These are phyloP conservation scores for Calliopsis andreniformis DNA, from an alignment of 1,140 invertebrate species.

Conservation along the genomic window DNA sequence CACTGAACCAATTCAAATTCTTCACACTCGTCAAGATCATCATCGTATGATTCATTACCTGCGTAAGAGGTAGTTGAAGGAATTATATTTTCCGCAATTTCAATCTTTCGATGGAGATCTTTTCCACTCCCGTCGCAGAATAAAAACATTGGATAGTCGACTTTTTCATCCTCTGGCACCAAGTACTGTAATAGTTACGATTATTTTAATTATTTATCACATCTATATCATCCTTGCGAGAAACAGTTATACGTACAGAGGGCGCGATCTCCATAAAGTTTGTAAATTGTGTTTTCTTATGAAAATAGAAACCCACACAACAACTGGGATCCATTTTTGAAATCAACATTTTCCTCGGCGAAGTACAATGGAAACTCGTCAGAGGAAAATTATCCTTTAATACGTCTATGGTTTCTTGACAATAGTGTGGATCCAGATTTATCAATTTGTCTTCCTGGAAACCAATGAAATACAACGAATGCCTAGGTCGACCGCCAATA, in stretches of 20 bases:
- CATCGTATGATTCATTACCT: constrained; percentile 81
- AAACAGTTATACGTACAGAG: constrained; percentile 79
- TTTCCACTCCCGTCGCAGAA: constrained; percentile 87
- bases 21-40: constrained; percentile 87
- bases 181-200: constrained; percentile 81
- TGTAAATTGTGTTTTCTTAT: constrained; percentile 89
- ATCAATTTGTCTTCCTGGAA: constrained; percentile 96
- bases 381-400: constrained; percentile 87
- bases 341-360: constrained; percentile 93
- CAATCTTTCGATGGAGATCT: constrained; percentile 82
- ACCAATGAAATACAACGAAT: constrained; percentile 95
- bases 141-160: constrained; percentile 91
- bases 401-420: constrained; percentile 93
- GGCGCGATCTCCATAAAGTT: constrained; percentile 87
- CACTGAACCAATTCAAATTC: constrained; percentile 84
- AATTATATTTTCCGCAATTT: constrained; percentile 81
- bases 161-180: constrained; percentile 83
- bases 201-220: too few relatives aligned
- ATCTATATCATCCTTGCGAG: background rate
- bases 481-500: constrained; percentile 94
- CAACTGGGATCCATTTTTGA: constrained; percentile 96
- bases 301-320: constrained; percentile 95
- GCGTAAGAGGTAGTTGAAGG: constrained; percentile 81
- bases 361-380: constrained; percentile 91
- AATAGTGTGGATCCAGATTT: constrained; percentile 96